Evolutionary conservation across 2,888 invertebrate species (phyloP).

Genomic region (Rambutsinella grinnellia): DNA sequence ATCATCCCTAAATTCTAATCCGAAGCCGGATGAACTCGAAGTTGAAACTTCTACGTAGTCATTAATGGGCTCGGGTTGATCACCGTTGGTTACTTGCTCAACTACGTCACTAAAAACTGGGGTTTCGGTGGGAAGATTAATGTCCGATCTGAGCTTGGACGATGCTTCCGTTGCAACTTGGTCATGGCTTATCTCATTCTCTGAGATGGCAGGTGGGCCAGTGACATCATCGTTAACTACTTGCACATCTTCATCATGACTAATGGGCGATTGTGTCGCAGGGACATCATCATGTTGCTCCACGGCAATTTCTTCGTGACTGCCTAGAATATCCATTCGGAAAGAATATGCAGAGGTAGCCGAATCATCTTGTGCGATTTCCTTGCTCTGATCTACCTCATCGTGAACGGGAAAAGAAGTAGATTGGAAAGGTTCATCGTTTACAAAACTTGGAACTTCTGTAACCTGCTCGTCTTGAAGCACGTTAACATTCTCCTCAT

Average conservation of each 20-base stretch:
- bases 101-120: too few relatives aligned
- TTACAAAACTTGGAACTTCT: too few relatives aligned
- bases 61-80: background rate
- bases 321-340: slow-evolving; percentile 7
- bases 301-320: slow-evolving; percentile 4
- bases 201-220: slow-evolving; percentile 7
- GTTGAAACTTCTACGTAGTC: slow-evolving; percentile 52
- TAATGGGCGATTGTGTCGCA: background rate
- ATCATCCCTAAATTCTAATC: slow-evolving; percentile 26
- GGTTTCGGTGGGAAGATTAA: slow-evolving; percentile 8
- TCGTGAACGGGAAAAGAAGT: background rate
- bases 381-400: background rate
- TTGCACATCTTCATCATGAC: too few relatives aligned
- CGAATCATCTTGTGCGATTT: background rate
- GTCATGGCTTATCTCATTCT: slow-evolving; percentile 1
- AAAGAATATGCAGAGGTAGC: slow-evolving; percentile 8
- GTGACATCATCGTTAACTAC: slow-evolving; percentile 44
- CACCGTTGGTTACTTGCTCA: background rate
- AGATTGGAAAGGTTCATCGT: background rate
- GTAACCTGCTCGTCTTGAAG: too few relatives aligned
- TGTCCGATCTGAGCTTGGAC: slow-evolving; percentile 6
- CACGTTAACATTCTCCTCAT: too few relatives aligned
- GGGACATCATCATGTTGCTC: background rate
- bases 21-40: slow-evolving; percentile 17
- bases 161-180: background rate